Percentiles rank a stretch among this genome's conserved stretches.
These are phyloP conservation scores for Myripristis murdjan DNA, from an alignment of 2,797 vertebrate species.

Conservation along the genomic window DNA sequence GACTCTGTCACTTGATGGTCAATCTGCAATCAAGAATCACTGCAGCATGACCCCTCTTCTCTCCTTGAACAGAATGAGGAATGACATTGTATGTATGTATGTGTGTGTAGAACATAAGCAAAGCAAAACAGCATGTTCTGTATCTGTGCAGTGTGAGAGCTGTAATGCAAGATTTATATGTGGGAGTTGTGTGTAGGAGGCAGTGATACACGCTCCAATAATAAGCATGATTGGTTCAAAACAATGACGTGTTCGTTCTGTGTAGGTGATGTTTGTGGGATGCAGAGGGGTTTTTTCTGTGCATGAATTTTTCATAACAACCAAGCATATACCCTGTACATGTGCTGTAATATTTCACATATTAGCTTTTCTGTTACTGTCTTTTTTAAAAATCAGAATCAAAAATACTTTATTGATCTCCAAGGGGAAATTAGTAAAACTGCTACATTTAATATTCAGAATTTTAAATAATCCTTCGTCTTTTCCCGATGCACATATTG, in stretches of 20 bases:
- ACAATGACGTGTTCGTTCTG: slow-evolving; percentile 73
- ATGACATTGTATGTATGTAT: slow-evolving; percentile 5
- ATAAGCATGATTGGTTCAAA: slow-evolving; percentile 54
- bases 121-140: slow-evolving; percentile 1
- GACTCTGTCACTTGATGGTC: slow-evolving; percentile 52
- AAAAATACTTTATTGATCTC: no score
- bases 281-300: slow-evolving; percentile 34
- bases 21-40: slow-evolving; percentile 3
- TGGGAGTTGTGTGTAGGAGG: slow-evolving; percentile 62
- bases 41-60: slow-evolving; percentile 5
- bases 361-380: no score
- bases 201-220: slow-evolving; percentile 51
- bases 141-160: slow-evolving; percentile 21
- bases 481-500: no score
- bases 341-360: slow-evolving; percentile 17
- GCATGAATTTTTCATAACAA: slow-evolving; percentile 31
- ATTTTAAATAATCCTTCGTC: no score
- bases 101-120: slow-evolving; percentile 19
- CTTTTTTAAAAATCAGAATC: no score
- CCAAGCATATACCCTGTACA: slow-evolving; percentile 27
- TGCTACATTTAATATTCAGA: no score
- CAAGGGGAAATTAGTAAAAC: no score
- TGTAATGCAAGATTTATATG: slow-evolving; percentile 47
- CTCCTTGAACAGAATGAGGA: slow-evolving; percentile 13
- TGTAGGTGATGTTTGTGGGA: slow-evolving; percentile 77